Evolutionary conservation across 2,113 vertebrate genomes (phyloP).

Genomic region (Ammodytes marinus): DNA sequence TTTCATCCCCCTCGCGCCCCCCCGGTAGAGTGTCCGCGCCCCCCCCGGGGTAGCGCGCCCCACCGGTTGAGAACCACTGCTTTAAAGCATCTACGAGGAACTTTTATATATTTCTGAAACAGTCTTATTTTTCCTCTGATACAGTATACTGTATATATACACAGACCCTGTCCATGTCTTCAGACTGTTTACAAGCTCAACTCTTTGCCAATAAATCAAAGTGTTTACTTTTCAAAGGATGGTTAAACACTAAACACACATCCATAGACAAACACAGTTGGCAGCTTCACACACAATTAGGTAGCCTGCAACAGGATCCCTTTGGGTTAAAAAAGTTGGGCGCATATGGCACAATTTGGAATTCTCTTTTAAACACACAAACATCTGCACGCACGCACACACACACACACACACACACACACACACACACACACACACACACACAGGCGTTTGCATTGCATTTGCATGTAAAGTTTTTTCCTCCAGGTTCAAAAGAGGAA

Average conservation of each 20-base stretch:
- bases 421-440: slow-evolving; percentile 61
- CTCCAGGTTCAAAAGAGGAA: slow-evolving; percentile 55
- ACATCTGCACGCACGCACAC: slow-evolving; percentile 46
- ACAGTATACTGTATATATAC: slow-evolving; percentile 22
- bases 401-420: slow-evolving; percentile 7
- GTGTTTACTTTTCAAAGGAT: slow-evolving; percentile 91
- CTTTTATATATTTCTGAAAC: neutral
- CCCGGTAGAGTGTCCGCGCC: too few species aligned
- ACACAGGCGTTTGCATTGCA: neutral
- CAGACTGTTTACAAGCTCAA: slow-evolving; percentile 90
- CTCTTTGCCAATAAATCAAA: slow-evolving; percentile 96
- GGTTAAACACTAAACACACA: slow-evolving; percentile 90
- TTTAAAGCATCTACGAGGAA: too few species aligned
- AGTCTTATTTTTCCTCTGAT: neutral
- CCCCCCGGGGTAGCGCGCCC: too few species aligned
- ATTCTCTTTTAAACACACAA: slow-evolving; percentile 87
- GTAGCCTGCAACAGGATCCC: slow-evolving; percentile 53
- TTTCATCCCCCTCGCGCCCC: too few species aligned
- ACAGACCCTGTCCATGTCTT: slow-evolving; percentile 31
- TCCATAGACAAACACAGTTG: slow-evolving; percentile 82
- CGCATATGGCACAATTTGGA: slow-evolving; percentile 68
- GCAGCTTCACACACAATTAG: slow-evolving; percentile 91
- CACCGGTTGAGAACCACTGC: too few species aligned
- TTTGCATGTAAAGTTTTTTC: slow-evolving; percentile 61
- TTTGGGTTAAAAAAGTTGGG: slow-evolving; percentile 68